phyloP scores from a whole-genome alignment of 1,140 invertebrate species.

The Drosophila rhopaloa region DNA sequence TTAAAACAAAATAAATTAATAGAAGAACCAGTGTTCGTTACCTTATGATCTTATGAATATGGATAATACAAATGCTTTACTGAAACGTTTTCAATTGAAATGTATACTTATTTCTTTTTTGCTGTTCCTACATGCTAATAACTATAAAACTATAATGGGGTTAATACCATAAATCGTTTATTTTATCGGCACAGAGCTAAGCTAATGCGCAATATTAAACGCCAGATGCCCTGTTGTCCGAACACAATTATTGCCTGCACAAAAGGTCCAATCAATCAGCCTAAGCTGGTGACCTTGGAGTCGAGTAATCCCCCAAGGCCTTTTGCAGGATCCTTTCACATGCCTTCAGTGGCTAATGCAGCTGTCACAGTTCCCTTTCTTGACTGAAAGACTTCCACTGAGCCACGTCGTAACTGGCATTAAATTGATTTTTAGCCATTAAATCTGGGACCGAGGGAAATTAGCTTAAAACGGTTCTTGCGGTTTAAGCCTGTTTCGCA shows the following conservation, averaged over 20 bases:
- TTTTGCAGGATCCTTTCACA: conserved; percentile 2
- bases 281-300: conserved; percentile 12
- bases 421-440: conserved; percentile 74
- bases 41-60: too few species aligned
- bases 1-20: too few species aligned
- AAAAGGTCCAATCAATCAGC: conserved; percentile 45
- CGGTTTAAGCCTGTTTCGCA: conserved; percentile 24
- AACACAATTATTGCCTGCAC: conserved; percentile 14
- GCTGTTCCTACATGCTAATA: conserved; percentile 6
- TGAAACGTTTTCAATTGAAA: not conserved
- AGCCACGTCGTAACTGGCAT: conserved; percentile 29
- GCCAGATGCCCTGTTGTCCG: conserved; percentile 18
- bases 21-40: too few species aligned
- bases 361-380: conserved; percentile 34
- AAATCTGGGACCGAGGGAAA: conserved; percentile 47
- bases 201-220: conserved; percentile 25
- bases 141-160: conserved; percentile 10
- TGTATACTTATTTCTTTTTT: not conserved
- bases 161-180: not conserved
- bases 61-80: too few species aligned
- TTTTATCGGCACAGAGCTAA: conserved; percentile 1
- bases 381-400: conserved; percentile 18
- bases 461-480: conserved; percentile 46
- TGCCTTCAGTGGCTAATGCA: conserved; percentile 8
- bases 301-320: conserved; percentile 21